Conservation (phyloP, 1,140 invertebrate species). For the Muscidifurax raptorellus region DNA sequence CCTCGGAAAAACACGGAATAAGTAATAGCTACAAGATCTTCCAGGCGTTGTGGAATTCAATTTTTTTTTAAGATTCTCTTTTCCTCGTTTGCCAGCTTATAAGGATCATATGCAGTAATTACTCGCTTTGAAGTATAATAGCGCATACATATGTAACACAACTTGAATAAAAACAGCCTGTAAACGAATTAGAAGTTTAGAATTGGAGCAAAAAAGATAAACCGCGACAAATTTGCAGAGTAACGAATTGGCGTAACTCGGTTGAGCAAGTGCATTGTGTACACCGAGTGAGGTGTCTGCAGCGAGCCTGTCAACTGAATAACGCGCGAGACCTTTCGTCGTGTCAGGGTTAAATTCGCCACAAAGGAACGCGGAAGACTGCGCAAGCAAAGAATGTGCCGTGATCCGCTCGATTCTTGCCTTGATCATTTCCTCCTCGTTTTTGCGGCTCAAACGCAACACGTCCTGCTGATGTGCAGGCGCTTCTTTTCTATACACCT, state of each 20-base stretch:
- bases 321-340: background rate
- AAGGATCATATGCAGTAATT: too few relatives aligned
- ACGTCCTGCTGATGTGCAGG: background rate
- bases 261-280: conserved; percentile 6
- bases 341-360: conserved; percentile 15
- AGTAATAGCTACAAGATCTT: background rate
- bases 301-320: background rate
- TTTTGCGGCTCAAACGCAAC: background rate
- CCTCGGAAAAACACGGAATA: conserved; percentile 23
- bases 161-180: too few relatives aligned
- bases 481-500: background rate
- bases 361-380: conserved; percentile 37
- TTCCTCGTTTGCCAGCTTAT: background rate
- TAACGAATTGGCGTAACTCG: background rate
- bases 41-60: background rate
- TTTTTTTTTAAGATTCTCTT: background rate
- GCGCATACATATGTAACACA: too few relatives aligned
- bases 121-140: too few relatives aligned
- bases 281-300: background rate
- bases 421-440: conserved; percentile 36
- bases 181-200: background rate
- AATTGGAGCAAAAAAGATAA: background rate
- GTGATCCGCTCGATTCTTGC: conserved; percentile 27
- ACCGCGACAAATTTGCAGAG: background rate
- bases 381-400: conserved; percentile 10